These are phyloP conservation scores for Brachyptera risi DNA, from an alignment of 2,888 invertebrate genomes.

Conservation along the genomic window DNA sequence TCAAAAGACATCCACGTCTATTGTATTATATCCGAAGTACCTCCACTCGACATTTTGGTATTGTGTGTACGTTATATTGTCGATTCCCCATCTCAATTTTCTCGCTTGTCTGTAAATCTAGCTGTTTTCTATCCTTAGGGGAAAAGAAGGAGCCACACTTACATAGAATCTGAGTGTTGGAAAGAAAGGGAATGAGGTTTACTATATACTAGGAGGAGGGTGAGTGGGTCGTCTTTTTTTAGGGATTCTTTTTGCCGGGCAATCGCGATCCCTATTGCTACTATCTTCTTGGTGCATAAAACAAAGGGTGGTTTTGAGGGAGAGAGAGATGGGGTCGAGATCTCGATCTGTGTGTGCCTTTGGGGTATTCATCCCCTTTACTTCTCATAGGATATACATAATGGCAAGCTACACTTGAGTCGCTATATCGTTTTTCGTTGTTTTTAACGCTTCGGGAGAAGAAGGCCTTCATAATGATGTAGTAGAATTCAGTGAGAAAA, in stretches of 20 bases:
- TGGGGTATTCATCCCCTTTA: background rate
- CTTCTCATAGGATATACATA: constrained; percentile 20
- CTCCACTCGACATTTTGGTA: background rate
- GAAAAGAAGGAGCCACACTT: constrained; percentile 3
- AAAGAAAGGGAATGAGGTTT: constrained; percentile 11
- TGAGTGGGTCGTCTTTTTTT: background rate
- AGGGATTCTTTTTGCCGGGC: constrained; percentile 26
- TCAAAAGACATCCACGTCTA: constrained; percentile 3
- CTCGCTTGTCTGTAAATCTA: constrained; percentile 26
- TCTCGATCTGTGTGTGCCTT: constrained; percentile 9
- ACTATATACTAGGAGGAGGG: background rate
- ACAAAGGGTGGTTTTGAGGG: constrained; percentile 20
- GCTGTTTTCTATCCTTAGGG: constrained; percentile 22
- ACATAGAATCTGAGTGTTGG: constrained; percentile 3
- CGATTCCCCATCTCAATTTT: constrained; percentile 26
- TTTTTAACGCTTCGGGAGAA: constrained; percentile 6
- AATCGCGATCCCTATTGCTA: constrained; percentile 22
- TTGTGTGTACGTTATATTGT: constrained; percentile 17
- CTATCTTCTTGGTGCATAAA: constrained; percentile 28
- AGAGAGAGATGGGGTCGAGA: too few species aligned
- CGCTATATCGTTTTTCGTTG: too few species aligned
- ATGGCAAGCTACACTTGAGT: constrained; percentile 7
- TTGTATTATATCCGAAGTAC: background rate
- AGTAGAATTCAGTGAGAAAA: background rate
- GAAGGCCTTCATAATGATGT: background rate